Percentiles rank a stretch among this genome's conserved stretches.
These are phyloP conservation scores for Drosophila macrospina DNA, from an alignment of 2,888 invertebrate species.

Conservation along the genomic window DNA sequence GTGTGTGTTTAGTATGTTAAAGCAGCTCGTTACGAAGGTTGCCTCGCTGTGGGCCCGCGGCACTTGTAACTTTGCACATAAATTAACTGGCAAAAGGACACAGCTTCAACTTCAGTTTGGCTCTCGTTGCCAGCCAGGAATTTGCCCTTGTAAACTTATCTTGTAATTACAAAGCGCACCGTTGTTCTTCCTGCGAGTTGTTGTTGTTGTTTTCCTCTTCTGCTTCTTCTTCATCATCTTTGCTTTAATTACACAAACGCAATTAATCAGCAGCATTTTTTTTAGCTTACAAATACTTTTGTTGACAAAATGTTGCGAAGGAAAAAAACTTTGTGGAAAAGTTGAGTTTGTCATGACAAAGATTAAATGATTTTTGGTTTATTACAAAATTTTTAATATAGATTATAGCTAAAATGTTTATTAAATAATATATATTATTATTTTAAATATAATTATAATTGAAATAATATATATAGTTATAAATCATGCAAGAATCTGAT, in stretches of 20 bases:
- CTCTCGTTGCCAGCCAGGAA: constrained; percentile 40
- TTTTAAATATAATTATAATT: no score
- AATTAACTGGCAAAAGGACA: constrained; percentile 79
- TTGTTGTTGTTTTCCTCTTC: constrained; percentile 21
- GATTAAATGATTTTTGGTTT: not conserved
- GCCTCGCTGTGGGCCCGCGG: constrained; percentile 57
- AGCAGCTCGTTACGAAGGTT: constrained; percentile 59
- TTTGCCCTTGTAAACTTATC: constrained; percentile 69
- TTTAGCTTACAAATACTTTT: constrained; percentile 1
- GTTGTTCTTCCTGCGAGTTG: constrained; percentile 18
- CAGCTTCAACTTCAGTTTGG: constrained; percentile 7
- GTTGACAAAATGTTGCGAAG: constrained; percentile 6
- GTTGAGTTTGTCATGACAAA: not conserved
- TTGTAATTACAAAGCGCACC: constrained; percentile 69
- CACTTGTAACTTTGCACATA: constrained; percentile 80
- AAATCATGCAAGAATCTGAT: no score
- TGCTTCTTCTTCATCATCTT: no score
- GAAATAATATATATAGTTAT: no score
- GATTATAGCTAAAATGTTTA: not conserved
- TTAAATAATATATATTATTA: no score
- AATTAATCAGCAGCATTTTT: constrained; percentile 71
- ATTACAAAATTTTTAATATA: no score
- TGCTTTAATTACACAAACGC: constrained; percentile 68
- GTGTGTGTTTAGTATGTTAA: constrained; percentile 34
- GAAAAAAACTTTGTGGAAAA: not conserved